A percentile compares a stretch with the other conserved stretches of the same genome.
Evolutionary conservation across 2,113 vertebrate species (phyloP).

Genomic region (Nothocercus julius): DNA sequence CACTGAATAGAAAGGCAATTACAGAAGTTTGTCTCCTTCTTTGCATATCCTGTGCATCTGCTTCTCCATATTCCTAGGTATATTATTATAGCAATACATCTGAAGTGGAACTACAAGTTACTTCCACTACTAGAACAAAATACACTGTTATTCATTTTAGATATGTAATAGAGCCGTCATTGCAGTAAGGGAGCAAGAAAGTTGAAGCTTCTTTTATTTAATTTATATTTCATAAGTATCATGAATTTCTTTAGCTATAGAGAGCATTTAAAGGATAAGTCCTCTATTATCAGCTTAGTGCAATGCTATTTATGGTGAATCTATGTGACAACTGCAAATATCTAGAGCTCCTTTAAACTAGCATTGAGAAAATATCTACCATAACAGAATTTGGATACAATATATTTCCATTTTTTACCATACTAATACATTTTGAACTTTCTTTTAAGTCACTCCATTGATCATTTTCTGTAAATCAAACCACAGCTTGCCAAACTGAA

Average conservation of each 20-base stretch:
- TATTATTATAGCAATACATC: not conserved
- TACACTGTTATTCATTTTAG: not conserved
- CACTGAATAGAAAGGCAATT: not conserved
- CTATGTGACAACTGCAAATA: not conserved
- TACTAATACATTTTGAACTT: not conserved
- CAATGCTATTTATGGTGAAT: constrained; percentile 6
- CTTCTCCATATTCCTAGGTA: not conserved
- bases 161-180: not conserved
- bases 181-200: not conserved
- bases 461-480: not conserved
- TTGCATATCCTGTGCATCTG: not conserved
- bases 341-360: not conserved
- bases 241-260: not conserved
- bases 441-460: not conserved
- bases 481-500: not conserved
- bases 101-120: not conserved
- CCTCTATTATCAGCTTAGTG: not conserved
- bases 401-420: not conserved
- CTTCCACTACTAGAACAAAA: not conserved
- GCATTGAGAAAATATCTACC: not conserved
- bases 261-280: not conserved
- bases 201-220: not conserved
- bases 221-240: not conserved
- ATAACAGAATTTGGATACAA: not conserved
- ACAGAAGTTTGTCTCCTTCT: not conserved